Evolutionary conservation across 2,888 invertebrate species (phyloP).

Genomic region (Steinernema scapterisci): DNA sequence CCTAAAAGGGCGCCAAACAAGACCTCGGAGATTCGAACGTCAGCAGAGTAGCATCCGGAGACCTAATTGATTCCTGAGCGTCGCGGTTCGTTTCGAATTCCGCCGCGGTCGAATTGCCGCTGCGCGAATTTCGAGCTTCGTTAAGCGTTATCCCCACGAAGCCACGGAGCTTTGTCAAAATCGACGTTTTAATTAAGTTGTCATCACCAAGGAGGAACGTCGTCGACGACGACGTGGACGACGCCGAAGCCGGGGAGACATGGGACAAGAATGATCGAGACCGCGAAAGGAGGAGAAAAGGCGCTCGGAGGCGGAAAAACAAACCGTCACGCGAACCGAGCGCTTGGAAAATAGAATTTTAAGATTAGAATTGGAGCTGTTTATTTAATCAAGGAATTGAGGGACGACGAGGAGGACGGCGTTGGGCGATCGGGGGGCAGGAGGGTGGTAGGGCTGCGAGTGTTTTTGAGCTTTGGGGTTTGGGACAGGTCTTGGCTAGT

Average conservation of each 20-base stretch:
- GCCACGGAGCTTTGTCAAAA: background rate
- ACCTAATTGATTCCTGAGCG: conserved; percentile 19
- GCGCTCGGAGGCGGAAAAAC: background rate
- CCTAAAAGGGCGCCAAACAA: too few relatives aligned
- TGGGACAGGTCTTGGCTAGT: too few relatives aligned
- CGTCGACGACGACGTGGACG: background rate
- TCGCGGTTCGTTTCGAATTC: conserved; percentile 10
- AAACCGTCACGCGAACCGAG: background rate
- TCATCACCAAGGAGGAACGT: background rate
- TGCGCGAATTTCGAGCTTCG: too few relatives aligned
- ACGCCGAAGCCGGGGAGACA: background rate
- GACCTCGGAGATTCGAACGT: too few relatives aligned
- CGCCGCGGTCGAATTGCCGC: background rate
- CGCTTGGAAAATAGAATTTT: background rate
- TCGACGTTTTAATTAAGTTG: conserved; percentile 32
- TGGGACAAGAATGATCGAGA: background rate
- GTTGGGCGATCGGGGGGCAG: too few relatives aligned
- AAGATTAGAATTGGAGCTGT: background rate
- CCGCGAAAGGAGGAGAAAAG: background rate
- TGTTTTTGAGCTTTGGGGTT: too few relatives aligned
- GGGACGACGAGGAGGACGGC: background rate
- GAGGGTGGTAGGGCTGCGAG: too few relatives aligned
- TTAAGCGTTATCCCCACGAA: background rate
- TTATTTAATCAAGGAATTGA: background rate
- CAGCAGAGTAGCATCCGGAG: background rate